A percentile compares a stretch with the other conserved stretches of the same genome.
Evolutionary conservation across 2,113 vertebrate species (phyloP).

Genomic region (Cyrtonyx montezumae): DNA sequence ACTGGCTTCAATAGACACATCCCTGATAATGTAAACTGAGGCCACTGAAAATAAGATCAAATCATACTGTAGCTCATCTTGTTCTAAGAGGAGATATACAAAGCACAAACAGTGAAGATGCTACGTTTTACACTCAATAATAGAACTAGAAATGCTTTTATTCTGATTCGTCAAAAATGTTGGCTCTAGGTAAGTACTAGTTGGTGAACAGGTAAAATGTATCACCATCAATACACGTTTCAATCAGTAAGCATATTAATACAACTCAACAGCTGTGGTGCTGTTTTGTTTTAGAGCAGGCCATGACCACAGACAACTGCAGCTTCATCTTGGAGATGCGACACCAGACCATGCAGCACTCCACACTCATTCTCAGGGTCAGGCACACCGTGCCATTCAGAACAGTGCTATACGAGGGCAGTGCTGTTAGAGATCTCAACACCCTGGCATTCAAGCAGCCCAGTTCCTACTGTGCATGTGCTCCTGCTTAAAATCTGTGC

Average conservation of each 20-base stretch:
- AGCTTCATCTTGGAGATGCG: neutral
- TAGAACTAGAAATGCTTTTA: neutral
- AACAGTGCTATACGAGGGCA: neutral
- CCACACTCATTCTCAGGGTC: neutral
- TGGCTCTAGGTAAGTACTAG: neutral
- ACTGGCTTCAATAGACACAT: constrained; percentile 18
- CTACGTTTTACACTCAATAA: neutral
- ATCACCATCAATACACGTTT: neutral
- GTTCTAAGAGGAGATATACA: neutral
- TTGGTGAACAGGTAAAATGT: neutral
- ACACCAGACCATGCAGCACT: accelerated
- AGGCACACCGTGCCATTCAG: neutral
- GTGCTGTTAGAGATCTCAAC: accelerated
- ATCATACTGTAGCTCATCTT: neutral
- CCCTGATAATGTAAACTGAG: neutral
- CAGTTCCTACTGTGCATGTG: neutral
- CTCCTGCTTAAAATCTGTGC: neutral
- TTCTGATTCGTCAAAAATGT: neutral
- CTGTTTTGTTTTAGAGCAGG: neutral
- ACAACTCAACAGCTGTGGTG: neutral
- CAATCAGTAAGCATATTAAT: neutral
- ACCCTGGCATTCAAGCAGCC: neutral
- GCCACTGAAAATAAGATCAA: constrained; percentile 15
- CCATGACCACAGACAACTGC: neutral
- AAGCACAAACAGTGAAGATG: neutral